Conservation (phyloP, 2,888 invertebrate species). For the Leptothorax acervorum region DNA sequence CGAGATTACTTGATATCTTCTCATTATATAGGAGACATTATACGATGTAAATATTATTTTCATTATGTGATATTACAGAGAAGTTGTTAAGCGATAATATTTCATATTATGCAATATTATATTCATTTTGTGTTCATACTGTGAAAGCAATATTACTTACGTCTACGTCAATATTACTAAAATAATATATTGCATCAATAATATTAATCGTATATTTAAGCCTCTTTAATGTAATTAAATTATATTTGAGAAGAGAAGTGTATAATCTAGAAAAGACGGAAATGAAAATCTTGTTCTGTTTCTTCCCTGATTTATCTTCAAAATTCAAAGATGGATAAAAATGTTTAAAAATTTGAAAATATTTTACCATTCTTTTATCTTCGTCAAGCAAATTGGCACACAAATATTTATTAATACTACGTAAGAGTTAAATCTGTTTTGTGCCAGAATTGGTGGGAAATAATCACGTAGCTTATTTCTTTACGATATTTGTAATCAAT, state of each 20-base stretch:
- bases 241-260: not conserved
- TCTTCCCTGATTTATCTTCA: not conserved
- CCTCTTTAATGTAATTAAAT: not conserved
- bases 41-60: not conserved
- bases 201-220: not conserved
- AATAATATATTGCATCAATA: not conserved
- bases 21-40: not conserved
- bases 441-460: not conserved
- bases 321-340: not conserved
- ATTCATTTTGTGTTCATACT: not conserved
- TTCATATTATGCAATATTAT: not conserved
- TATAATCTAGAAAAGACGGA: not conserved
- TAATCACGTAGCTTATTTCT: not conserved
- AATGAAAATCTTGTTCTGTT: not conserved
- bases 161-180: not conserved
- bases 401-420: not conserved
- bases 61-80: not conserved
- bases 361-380: not conserved
- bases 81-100: not conserved
- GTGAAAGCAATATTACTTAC: not conserved
- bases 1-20: not conserved
- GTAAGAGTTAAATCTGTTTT: not conserved
- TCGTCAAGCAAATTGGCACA: not conserved
- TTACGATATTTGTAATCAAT: not conserved
- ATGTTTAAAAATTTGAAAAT: not conserved